Percentiles rank a stretch among this genome's conserved stretches.
Evolutionary conservation across 2,888 invertebrate genomes (phyloP).

Genomic region (Limnephilus auricula): DNA sequence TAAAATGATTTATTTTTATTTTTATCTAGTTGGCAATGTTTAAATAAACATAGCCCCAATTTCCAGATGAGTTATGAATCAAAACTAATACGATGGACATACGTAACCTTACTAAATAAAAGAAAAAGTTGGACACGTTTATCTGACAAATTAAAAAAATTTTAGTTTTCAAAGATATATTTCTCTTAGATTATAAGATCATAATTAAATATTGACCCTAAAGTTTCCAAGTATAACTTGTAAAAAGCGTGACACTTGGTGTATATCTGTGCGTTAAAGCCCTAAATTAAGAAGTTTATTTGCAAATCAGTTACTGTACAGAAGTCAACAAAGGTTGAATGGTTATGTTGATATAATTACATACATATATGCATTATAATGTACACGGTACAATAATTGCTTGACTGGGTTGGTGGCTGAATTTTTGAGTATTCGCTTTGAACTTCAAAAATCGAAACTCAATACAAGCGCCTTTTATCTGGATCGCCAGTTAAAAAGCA

Average conservation of each 20-base stretch:
- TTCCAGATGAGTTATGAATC: not conserved
- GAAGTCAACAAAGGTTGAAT: not conserved
- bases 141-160: not conserved
- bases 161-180: not conserved
- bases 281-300: not conserved
- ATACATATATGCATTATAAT: not conserved
- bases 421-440: not conserved
- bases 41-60: too few species aligned
- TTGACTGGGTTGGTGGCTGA: not conserved
- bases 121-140: not conserved
- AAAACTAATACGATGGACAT: not conserved
- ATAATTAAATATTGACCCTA: not conserved
- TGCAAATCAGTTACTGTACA: not conserved
- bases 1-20: too few species aligned
- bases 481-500: not conserved
- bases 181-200: too few species aligned
- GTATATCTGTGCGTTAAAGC: not conserved
- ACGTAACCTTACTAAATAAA: too few species aligned
- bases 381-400: not conserved
- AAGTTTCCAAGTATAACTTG: not conserved
- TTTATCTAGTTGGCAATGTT: not conserved
- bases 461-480: not conserved
- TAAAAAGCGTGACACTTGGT: not conserved
- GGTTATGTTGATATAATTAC: not conserved
- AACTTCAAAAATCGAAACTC: not conserved